Base-by-base conservation (phyloP, 1,140 invertebrate genomes). In the Drosophila biarmipes region DNA sequence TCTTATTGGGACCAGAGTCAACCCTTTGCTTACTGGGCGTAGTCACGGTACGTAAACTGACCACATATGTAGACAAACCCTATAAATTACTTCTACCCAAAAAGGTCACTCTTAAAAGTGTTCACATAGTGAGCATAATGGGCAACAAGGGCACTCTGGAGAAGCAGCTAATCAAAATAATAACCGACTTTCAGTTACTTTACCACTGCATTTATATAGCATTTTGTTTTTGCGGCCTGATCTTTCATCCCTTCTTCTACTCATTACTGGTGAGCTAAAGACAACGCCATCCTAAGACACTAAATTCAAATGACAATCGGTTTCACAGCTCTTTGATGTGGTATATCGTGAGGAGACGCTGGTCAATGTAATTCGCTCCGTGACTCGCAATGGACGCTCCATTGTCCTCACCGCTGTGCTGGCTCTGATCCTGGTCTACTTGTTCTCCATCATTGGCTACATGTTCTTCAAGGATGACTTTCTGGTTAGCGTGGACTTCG, bases 401-500 rank as follows among this genome's bases (percentile, higher is more conserved):
- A 99, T 99, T 90, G 95, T 99, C 77, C 94, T 99, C 80, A 99
- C 99, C 8, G 98, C 98, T 19, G 96, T 99, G 2, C 94, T 99
- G 76, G 99, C 98, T 53, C 94, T 99, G 73, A 99, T 99, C 92
- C 94, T 99, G 74, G 98, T 99, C 62, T 99, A 99, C 93, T 95
- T 99, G 92, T 99, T 99, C 93, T 99, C 99, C 31, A 99, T 99
- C 78, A 96, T 99, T 90, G 99, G 98, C 37, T 99, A 97, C 92
- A 96, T 99, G 93, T 99, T 99, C 94, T 99, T 99, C 94, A 96
- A 97, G 90, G 97, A 99, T 93, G 98, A 99, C 93, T 99, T 99
- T 92, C 93, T 98, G 38, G 95, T 99, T 71, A 95, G 95, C 77
- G 97, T 99, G 6, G 96, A 97, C 82, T 94, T 95, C 49, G 94